Evolutionary conservation across 2,113 vertebrate genomes (phyloP), one percentile per base, ranked within the genome.

Genomic region (Gymnogyps californianus): DNA sequence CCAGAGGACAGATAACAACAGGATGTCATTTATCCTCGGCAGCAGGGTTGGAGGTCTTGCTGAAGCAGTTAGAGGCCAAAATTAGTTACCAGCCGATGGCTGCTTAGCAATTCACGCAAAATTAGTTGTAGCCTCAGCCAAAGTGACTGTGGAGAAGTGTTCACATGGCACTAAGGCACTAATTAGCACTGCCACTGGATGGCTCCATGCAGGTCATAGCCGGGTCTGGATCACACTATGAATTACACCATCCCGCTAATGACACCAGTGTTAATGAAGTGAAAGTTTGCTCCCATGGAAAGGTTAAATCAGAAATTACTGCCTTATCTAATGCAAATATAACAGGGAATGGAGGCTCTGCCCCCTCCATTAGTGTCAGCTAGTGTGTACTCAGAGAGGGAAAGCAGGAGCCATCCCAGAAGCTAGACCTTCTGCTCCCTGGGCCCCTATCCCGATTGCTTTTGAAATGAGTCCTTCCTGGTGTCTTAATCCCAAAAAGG

Each of bases 11-110:
- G 92, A 95, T 84, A 93, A 84, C 74, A 89, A 75, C 88, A 96
- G 93, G 89, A 95, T 96, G 81, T 91, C 93, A 87, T 97, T 95
- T 89, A 80, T 95, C 78, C 44, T 85, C 24, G 0, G 64, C 3
- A 3, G 51, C 87, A 58, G 81, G 81, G 54, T 46, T 77, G 55
- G 85, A 92, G 88, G 86, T 90, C 89, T 85, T 29, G n/a, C 17
- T 2, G 6, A 87, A 93, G 74, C 46, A 79, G 69, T 69, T 72
- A 84, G 54, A 90, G 87, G 81, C 74, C 94, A 93, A 91, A 77
- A 80, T 90, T 70, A 87, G 89, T 87, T 88, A 83, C 77, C 54
- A 70, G 67, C 71, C 36, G 0, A 83, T 66, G 71, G 66, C 38
- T 96, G 75, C 21, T 74, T 47, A 93, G 49, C 28, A 38, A 52